Conservation (phyloP, 2,888 invertebrate species). For the Leistus spinibarbis region DNA sequence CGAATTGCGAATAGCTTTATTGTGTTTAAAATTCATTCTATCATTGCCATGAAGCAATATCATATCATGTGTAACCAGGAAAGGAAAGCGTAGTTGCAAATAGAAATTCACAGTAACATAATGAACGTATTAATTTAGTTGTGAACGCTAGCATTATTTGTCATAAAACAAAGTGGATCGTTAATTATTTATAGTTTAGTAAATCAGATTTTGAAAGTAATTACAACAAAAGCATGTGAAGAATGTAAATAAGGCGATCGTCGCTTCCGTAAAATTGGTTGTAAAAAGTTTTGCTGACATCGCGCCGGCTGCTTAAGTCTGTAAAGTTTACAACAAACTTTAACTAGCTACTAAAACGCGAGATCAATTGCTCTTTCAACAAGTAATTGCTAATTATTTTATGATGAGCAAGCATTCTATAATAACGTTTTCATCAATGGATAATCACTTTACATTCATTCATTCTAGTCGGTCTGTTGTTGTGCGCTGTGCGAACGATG, state of each 20-base stretch:
- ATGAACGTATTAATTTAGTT: too few species aligned
- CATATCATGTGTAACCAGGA: too few species aligned
- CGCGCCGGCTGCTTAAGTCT: neutral
- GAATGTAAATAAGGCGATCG: constrained; percentile 21
- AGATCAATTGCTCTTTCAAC: constrained; percentile 20
- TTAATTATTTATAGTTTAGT: neutral
- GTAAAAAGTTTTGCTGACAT: neutral
- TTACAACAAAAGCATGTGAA: neutral
- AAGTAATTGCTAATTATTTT: constrained; percentile 19
- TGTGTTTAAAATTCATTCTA: too few species aligned
- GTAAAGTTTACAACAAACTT: constrained; percentile 22
- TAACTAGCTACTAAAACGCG: constrained; percentile 9
- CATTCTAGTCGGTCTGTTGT: neutral
- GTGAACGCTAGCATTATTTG: too few species aligned
- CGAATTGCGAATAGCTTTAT: too few species aligned
- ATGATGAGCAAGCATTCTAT: constrained; percentile 22
- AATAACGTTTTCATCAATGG: constrained; percentile 24
- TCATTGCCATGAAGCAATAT: too few species aligned
- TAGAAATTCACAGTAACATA: too few species aligned
- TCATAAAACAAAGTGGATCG: neutral
- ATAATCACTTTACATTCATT: neutral
- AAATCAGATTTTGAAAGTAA: neutral
- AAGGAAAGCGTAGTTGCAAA: too few species aligned
- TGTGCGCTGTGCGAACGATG: neutral
- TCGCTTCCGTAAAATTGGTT: constrained; percentile 13